These are phyloP conservation scores for Pollicipes pollicipes DNA, from an alignment of 1,140 invertebrate species.

Conservation along the genomic window DNA sequence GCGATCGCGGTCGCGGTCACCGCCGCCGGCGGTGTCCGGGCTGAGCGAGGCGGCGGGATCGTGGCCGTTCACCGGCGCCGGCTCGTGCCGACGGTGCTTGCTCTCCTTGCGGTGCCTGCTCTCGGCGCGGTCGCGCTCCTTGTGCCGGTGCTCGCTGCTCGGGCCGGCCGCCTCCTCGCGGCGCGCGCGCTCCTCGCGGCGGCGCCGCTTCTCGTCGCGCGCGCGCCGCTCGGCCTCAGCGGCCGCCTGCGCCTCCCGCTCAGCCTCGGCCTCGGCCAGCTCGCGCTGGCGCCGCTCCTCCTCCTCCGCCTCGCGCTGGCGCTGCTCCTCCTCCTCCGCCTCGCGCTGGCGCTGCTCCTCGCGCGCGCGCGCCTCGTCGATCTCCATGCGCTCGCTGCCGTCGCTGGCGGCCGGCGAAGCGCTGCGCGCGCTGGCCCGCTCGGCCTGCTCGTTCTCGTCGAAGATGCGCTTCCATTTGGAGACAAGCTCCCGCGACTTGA, in stretches of 20 bases:
- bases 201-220: not conserved
- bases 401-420: not conserved
- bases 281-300: not conserved
- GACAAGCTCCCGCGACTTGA: not conserved
- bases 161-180: not conserved
- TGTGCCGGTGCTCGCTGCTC: not conserved
- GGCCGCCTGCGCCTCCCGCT: not conserved
- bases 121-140: not conserved
- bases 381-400: not conserved
- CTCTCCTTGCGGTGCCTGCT: not conserved
- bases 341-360: not conserved
- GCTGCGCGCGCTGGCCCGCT: not conserved
- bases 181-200: not conserved
- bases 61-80: not conserved
- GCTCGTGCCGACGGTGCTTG: not conserved
- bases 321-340: not conserved
- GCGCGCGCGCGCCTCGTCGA: not conserved
- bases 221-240: too few relatives aligned
- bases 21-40: too few relatives aligned
- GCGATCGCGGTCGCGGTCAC: not conserved
- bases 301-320: not conserved
- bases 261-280: too few relatives aligned
- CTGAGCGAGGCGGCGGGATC: too few relatives aligned
- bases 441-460: not conserved
- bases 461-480: conserved; percentile 1